Evolutionary conservation across 2,113 vertebrate species (phyloP).

Genomic region (Amphilophus citrinellus): DNA sequence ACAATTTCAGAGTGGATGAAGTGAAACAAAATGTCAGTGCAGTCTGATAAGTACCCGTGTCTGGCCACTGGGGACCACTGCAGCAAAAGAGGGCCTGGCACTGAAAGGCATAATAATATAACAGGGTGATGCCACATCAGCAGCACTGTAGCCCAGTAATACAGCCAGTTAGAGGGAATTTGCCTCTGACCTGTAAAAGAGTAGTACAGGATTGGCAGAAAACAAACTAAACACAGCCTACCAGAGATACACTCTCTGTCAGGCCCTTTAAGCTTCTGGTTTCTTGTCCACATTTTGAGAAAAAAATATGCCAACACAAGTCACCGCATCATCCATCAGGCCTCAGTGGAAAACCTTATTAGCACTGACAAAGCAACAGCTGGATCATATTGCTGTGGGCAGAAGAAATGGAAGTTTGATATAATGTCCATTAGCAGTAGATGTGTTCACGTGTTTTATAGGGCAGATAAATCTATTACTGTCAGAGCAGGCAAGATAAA

Average conservation of each 20-base stretch:
- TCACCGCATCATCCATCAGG: slow-evolving; percentile 34
- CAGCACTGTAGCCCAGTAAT: background rate
- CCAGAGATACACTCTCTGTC: background rate
- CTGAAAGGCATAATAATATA: background rate
- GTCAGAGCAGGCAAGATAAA: background rate
- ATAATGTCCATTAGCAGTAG: slow-evolving; percentile 31
- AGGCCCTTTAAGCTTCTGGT: background rate
- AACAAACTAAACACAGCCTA: background rate
- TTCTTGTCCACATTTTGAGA: background rate
- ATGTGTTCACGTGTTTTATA: slow-evolving; percentile 28
- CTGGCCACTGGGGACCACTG: slow-evolving; percentile 3
- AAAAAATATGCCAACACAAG: background rate
- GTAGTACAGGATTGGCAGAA: background rate
- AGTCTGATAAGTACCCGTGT: background rate
- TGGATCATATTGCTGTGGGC: slow-evolving; percentile 13
- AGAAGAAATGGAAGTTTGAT: slow-evolving; percentile 26
- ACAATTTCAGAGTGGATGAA: background rate
- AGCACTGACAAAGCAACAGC: slow-evolving; percentile 28
- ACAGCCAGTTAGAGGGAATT: background rate
- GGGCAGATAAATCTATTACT: slow-evolving; percentile 13
- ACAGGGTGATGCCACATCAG: background rate
- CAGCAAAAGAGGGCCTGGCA: background rate
- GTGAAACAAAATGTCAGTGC: background rate
- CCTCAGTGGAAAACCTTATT: slow-evolving; percentile 38
- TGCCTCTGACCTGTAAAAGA: background rate